Percentiles rank a stretch among this genome's conserved stretches.
Conservation (phyloP, 1,140 invertebrate species). For the Cheumatopsyche charites region DNA sequence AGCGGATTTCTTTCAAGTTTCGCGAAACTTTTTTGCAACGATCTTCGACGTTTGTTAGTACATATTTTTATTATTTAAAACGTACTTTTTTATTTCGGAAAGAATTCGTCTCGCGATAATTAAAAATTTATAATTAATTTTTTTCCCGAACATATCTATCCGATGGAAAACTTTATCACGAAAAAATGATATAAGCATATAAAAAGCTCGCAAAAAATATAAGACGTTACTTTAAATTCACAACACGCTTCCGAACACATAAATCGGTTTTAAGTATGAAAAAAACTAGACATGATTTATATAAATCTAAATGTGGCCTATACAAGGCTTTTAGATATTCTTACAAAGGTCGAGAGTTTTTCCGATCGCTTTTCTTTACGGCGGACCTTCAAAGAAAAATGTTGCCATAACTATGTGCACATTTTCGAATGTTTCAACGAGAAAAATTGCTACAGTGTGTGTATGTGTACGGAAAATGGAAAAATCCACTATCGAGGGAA, state of each 20-base stretch:
- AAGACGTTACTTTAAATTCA: neutral
- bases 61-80: constrained; percentile 7
- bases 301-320: neutral
- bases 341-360: constrained; percentile 10
- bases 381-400: neutral
- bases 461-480: constrained; percentile 14
- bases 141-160: no score
- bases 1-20: no score
- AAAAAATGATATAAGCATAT: no score
- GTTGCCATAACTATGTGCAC: neutral
- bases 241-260: neutral
- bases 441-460: neutral
- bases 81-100: neutral
- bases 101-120: neutral
- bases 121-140: constrained; percentile 6
- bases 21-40: no score
- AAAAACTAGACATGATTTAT: constrained; percentile 1
- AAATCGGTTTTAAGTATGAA: neutral
- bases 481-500: constrained; percentile 2
- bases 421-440: constrained; percentile 18
- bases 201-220: no score
- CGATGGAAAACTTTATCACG: no score
- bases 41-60: no score
- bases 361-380: neutral
- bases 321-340: constrained; percentile 6